Base-by-base conservation (phyloP, 1,140 invertebrate species). In the Cydia amplana region DNA sequence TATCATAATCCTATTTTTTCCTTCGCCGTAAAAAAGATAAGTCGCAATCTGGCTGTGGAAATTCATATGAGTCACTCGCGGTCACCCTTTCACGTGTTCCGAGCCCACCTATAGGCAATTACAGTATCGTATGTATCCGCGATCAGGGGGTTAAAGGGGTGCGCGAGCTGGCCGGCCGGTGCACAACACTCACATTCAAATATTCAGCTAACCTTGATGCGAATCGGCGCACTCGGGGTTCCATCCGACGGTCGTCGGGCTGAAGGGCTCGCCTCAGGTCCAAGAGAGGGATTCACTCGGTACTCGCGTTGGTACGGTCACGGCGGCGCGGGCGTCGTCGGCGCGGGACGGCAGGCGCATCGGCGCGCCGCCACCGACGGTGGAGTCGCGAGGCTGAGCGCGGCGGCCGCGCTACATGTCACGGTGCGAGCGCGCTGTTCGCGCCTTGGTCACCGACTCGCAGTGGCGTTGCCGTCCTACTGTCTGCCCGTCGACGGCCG, bases 171-270 rank as follows among this genome's bases (percentile, higher is more conserved):
- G 78, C 83, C 76, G 81, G 80, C 74, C 49, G 28, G 14, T 60
- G 72, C 76, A 77, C 76, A 88, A 87, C 90, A 92, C 89, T 91
- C 89, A 92, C 89, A 87, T 83, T 89, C 85, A 91, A 90, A 91
- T 89, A 87, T 89, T 86, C 86, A 83, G 87, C 90, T 92, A 91
- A 92, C 90, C 90, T 91, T 91, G 88, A 90, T 91, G 90, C 90
- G 90, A 90, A 91, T 92, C 85, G 90, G 87, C 86, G 90, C 90
- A 91, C 89, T 92, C 89, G 85, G 88, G 90, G 88, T 90, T 90
- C 90, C 90, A 91, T 91, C 88, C 88, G 90, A 88, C 88, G 89
- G 85, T 78, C 78, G 84, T 90, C 87, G 85, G 87, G 88, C 85
- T 82, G 87, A 88, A 87, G 87, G 87, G 87, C 84, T 89, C 84